Base-by-base conservation (phyloP, 2,797 vertebrate genomes). In the Hylomyscus alleni region DNA sequence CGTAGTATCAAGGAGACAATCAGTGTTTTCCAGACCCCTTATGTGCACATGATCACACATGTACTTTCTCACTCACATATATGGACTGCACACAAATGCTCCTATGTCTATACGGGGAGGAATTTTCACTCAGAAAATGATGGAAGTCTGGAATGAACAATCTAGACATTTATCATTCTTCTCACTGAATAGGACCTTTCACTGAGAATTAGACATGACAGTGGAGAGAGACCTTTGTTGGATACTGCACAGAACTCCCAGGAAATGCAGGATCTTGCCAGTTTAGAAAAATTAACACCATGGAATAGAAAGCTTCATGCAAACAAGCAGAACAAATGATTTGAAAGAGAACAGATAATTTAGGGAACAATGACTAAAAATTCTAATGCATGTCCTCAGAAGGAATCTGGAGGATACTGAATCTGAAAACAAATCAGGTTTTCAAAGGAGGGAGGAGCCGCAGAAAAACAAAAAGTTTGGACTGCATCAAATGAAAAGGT, bases 351-450 rank as follows among this genome's bases (percentile, higher is more conserved):
- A 94, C 90, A 80, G 90, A 96, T 93, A 96, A 97, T 96, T 97
- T 96, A 83, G 85, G n/a, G 65, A 97, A 97, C 94, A 97, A 96
- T 96, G 76, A 77, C 58, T 90, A 91, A 85, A 89, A 87, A 93
- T 83, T 83, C 19, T 96, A 88, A 92, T 86, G 81, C 82, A 69
- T 83, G 85, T 93, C 93, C 88, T 97, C 90, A 90, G 90, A 97
- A 29, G 65, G 34, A 91, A 82, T 80, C 87, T 60, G 82, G 81
- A 96, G n/a, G 65, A 75, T 34, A 67, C 47, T 89, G 78, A 91
- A 67, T 94, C 89, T 69, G 85, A 93, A 90, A 95, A 94, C 60
- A 95, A 60, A 82, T 78, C 37, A 67, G 90, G 34, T 24, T 75
- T 95, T 95, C 85, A 52, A 75, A 92, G 94, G 91, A 96, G 58